These are phyloP conservation scores for Xiphophorus couchianus DNA, from an alignment of 2,113 vertebrate species.

Conservation along the genomic window DNA sequence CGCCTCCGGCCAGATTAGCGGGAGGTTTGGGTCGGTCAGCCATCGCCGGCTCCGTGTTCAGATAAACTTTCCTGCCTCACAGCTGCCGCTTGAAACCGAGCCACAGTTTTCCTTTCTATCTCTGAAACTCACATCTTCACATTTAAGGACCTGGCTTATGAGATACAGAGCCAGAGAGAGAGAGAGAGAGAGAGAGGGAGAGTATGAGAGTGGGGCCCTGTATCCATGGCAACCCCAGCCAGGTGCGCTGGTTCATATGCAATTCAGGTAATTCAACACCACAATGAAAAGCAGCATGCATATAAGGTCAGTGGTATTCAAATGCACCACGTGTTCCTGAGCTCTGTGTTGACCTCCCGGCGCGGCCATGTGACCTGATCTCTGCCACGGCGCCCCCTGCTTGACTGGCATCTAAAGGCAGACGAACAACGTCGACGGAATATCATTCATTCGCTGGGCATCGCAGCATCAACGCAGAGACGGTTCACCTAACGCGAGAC, in stretches of 20 bases:
- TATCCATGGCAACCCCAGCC: slow-evolving; percentile 75
- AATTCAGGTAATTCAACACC: slow-evolving; percentile 66
- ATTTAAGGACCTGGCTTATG: slow-evolving; percentile 24
- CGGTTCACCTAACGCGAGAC: slow-evolving; percentile 6
- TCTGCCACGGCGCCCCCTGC: slow-evolving; percentile 39
- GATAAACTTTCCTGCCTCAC: slow-evolving; percentile 58
- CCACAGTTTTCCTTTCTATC: slow-evolving; percentile 48
- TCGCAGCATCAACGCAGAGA: neutral
- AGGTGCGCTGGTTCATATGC: slow-evolving; percentile 69
- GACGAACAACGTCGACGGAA: slow-evolving; percentile 37
- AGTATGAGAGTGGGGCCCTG: slow-evolving; percentile 52
- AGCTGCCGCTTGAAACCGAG: slow-evolving; percentile 52
- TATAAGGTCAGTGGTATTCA: slow-evolving; percentile 69
- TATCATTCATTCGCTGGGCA: slow-evolving; percentile 47
- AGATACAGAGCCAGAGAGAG: no score
- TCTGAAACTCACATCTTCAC: slow-evolving; percentile 47
- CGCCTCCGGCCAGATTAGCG: slow-evolving; percentile 71
- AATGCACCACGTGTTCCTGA: slow-evolving; percentile 32
- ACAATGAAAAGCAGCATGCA: slow-evolving; percentile 54
- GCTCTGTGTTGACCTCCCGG: slow-evolving; percentile 20
- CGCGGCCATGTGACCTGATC: slow-evolving; percentile 3
- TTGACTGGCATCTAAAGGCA: slow-evolving; percentile 65
- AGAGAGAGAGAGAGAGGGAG: slow-evolving; percentile 10
- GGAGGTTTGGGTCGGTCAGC: slow-evolving; percentile 73
- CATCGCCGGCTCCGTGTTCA: slow-evolving; percentile 67